Percentiles rank a stretch among this genome's conserved stretches.
Evolutionary conservation across 2,797 vertebrate species (phyloP).

Genomic region (Petrocephalus sullivani): DNA sequence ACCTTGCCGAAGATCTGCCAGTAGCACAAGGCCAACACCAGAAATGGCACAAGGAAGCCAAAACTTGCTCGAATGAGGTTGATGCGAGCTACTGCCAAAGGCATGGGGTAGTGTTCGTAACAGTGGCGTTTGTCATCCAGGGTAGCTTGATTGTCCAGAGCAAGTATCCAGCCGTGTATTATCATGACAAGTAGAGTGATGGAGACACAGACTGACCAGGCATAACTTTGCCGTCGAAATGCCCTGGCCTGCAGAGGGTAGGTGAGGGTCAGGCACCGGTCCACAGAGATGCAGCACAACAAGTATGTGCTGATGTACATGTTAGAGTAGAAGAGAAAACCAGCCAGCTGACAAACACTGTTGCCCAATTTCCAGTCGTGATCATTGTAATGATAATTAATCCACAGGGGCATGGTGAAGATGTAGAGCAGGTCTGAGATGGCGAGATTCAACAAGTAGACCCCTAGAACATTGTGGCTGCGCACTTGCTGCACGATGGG

Average conservation of each 20-base stretch:
- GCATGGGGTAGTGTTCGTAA: conserved; percentile 66
- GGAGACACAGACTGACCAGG: conserved; percentile 49
- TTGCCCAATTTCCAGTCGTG: conserved; percentile 57
- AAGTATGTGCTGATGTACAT: conserved; percentile 70
- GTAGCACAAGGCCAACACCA: conserved; percentile 60
- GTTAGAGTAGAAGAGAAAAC: conserved; percentile 74
- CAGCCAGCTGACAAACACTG: conserved; percentile 50
- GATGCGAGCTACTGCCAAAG: conserved; percentile 40
- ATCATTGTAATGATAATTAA: conserved; percentile 58
- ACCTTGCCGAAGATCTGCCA: conserved; percentile 61
- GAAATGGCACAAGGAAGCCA: conserved; percentile 59
- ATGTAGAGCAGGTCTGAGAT: conserved; percentile 66
- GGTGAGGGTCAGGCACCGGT: conserved; percentile 64
- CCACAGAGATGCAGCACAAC: conserved; percentile 72
- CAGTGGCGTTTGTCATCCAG: conserved; percentile 53
- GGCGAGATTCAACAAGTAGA: conserved; percentile 64
- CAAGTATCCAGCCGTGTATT: conserved; percentile 52
- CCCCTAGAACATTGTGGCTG: conserved; percentile 59
- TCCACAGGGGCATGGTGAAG: conserved; percentile 70
- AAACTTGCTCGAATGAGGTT: conserved; percentile 58
- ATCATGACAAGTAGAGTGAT: conserved; percentile 44
- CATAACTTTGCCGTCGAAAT: conserved; percentile 45
- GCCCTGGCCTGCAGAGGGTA: conserved; percentile 55
- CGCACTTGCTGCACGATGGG: conserved; percentile 62
- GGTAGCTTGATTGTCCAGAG: conserved; percentile 44